Conservation (phyloP, 2,113 vertebrate genomes). For the Oostethus manadensis region DNA sequence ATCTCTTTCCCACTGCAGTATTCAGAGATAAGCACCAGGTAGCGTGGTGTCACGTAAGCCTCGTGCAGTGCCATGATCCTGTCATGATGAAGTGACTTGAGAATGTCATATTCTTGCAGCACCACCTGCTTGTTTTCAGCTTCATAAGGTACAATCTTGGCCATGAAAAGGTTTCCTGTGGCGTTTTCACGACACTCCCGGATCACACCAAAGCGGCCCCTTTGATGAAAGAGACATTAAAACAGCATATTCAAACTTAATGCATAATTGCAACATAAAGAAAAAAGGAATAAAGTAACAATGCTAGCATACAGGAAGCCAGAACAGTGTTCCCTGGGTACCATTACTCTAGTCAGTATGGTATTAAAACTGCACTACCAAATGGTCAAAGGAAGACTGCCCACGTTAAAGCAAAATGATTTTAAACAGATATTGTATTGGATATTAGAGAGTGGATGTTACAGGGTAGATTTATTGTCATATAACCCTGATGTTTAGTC, state of each 20-base stretch:
- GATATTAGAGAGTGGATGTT: too few species aligned
- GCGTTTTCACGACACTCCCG: conserved; percentile 91
- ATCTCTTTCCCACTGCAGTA: conserved; percentile 90
- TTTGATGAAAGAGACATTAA: conserved; percentile 38
- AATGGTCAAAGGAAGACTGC: too few species aligned
- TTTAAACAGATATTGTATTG: too few species aligned
- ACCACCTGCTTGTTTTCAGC: conserved; percentile 81
- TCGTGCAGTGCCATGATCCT: conserved; percentile 92
- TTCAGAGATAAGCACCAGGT: conserved; percentile 94
- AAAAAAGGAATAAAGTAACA: too few species aligned
- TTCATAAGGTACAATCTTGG: conserved; percentile 95
- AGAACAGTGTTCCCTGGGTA: too few species aligned
- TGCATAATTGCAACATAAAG: too few species aligned
- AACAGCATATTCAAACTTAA: background rate
- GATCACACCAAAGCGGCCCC: conserved; percentile 93
- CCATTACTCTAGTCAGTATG: too few species aligned
- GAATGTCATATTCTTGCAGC: conserved; percentile 93
- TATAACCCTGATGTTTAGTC: too few species aligned
- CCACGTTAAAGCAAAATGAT: too few species aligned
- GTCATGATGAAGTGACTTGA: conserved; percentile 89
- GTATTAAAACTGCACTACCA: too few species aligned
- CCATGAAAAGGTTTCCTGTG: conserved; percentile 90
- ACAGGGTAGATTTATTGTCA: too few species aligned
- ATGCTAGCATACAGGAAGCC: too few species aligned
- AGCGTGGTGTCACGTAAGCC: conserved; percentile 94